Evolutionary conservation across 1,140 invertebrate genomes (phyloP).

Genomic region (Ostrea denselamellosa): DNA sequence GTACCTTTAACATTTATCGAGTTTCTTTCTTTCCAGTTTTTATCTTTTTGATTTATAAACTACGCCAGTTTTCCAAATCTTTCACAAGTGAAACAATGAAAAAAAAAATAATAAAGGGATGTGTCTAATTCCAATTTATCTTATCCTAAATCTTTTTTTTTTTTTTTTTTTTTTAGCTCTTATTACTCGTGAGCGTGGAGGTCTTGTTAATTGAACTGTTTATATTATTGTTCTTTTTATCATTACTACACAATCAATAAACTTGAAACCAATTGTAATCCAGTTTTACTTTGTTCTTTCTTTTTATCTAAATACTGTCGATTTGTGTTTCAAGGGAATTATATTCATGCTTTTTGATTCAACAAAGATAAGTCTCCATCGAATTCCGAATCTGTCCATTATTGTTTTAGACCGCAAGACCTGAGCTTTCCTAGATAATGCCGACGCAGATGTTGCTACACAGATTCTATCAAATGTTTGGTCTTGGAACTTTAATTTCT

Average conservation of each 20-base stretch:
- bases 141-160: too few relatives aligned
- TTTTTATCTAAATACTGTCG: background rate
- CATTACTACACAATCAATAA: background rate
- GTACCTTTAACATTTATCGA: too few relatives aligned
- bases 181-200: background rate
- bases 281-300: slow-evolving; percentile 1
- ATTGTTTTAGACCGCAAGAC: background rate
- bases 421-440: background rate
- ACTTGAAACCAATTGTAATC: slow-evolving; percentile 3
- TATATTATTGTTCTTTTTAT: background rate
- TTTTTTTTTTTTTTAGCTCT: background rate
- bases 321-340: slow-evolving; percentile 9
- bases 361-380: background rate
- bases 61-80: too few relatives aligned
- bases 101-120: too few relatives aligned
- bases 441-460: background rate
- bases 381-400: background rate
- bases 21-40: too few relatives aligned
- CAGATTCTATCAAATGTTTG: background rate
- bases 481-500: background rate
- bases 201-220: background rate
- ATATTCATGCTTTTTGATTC: background rate
- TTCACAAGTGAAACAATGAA: too few relatives aligned
- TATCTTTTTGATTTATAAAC: too few relatives aligned
- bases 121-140: too few relatives aligned